Base-by-base conservation (phyloP, 2,888 invertebrate genomes). In the Lasioglossum morio region DNA sequence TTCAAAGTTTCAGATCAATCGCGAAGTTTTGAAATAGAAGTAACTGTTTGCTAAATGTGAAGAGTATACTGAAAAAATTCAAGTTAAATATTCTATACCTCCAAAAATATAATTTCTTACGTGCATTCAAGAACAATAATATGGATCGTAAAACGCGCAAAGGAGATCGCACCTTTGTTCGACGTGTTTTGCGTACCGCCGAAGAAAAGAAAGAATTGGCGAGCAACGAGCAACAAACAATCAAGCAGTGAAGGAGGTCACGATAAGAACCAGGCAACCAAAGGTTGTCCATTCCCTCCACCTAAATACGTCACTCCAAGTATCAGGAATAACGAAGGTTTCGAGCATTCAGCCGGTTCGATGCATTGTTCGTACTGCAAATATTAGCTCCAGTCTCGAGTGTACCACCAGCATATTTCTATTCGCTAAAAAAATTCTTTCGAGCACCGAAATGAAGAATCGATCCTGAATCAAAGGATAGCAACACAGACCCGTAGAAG, bases 361-460 rank as follows among this genome's bases (percentile, higher is more conserved):
- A 66, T 79, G 88, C 87, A 93, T 93, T 93, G 93, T 93, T 92
- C 92, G 77, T 78, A 87, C 85, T 86, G 91, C 90, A 93, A 93
- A 93, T 93, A 93, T 93, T 92, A 91, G 88, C 82, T 63, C 46
- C 74, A 66, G 79, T 90, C 83, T 76, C 79, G 81, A 84, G 78
- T 34, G 43, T n/a, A 7, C 30, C 72, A n/a, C 43, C 63, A 4
- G 48, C 79, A 74, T 66, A 79, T 86, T 80, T 83, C 79, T 74
- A 86, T 43, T 34, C 12, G n/a, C 30, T 0, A 27, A 66, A 85
- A 57, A 57, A 57, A 12, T 57, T 34, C 57, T 10, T 12, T 63
- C 30, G 16, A 30, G 30, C 7, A 30, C 30, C n/a, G n/a, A n/a
- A 57, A 57, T 10, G n/a, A n/a, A 53, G 23, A 53, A 53, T 53